A percentile compares a stretch with the other conserved stretches of the same genome.
Conservation (phyloP, 2,113 vertebrate genomes). For the Scatophagus argus region DNA sequence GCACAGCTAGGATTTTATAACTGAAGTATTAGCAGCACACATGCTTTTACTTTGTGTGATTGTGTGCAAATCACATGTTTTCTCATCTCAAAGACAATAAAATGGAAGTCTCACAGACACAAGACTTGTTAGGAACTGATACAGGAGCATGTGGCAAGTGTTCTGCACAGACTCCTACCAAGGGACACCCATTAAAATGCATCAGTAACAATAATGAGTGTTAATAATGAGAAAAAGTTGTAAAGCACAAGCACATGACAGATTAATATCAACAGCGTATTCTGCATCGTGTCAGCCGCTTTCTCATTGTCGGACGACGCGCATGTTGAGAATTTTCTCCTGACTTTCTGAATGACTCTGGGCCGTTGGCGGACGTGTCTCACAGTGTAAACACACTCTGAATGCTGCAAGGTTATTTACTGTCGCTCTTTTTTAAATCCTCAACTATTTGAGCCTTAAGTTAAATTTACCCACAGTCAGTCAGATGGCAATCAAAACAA, state of each 20-base stretch:
- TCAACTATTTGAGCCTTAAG: background rate
- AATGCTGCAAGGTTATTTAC: background rate
- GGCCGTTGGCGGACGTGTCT: background rate
- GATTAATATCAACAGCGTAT: background rate
- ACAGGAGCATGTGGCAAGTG: no score
- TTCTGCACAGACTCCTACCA: no score
- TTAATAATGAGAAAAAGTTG: no score
- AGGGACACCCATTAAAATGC: no score
- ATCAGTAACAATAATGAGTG: no score
- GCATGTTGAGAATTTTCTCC: background rate
- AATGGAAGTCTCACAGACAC: background rate
- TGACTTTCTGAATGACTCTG: background rate
- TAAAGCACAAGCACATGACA: background rate
- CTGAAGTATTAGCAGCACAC: background rate
- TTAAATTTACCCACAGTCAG: background rate
- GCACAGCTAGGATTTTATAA: background rate
- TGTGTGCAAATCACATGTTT: background rate
- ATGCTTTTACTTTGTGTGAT: background rate
- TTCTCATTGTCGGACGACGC: no score
- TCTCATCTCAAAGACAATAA: background rate
- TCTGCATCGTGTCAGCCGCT: background rate
- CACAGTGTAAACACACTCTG: background rate
- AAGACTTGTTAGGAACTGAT: background rate
- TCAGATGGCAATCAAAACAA: constrained; percentile 31
- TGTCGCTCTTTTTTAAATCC: background rate